Conservation (phyloP, 2,888 invertebrate genomes). For the Vanessa cardui region DNA sequence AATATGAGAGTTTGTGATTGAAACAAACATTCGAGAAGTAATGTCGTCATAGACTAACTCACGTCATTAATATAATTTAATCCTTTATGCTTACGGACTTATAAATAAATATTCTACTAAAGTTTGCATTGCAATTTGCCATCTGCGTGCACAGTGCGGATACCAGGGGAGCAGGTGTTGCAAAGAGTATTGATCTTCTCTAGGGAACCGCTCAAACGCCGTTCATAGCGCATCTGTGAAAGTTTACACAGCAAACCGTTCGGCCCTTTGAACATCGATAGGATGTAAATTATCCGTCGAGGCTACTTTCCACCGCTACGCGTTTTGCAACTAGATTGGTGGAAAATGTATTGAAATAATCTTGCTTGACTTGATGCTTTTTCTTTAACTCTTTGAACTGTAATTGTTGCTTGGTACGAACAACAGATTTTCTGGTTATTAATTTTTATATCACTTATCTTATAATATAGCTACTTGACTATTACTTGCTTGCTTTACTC, state of each 20-base stretch:
- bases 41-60: too few relatives aligned
- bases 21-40: too few relatives aligned
- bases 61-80: too few relatives aligned
- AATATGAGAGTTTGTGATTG: too few relatives aligned
- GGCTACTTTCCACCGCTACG: neutral
- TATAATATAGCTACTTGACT: too few relatives aligned
- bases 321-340: neutral
- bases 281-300: slow-evolving; percentile 40
- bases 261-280: slow-evolving; percentile 56
- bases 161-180: slow-evolving; percentile 52
- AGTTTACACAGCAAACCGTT: slow-evolving; percentile 55
- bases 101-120: neutral
- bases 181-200: slow-evolving; percentile 54
- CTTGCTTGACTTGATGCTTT: too few relatives aligned
- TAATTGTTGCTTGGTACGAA: too few relatives aligned
- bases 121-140: slow-evolving; percentile 6
- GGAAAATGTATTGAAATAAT: neutral
- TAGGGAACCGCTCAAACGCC: slow-evolving; percentile 47
- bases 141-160: slow-evolving; percentile 30
- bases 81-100: too few relatives aligned
- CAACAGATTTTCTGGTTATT: too few relatives aligned
- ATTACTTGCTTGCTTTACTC: too few relatives aligned
- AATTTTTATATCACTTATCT: too few relatives aligned
- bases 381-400: too few relatives aligned
- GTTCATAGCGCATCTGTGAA: slow-evolving; percentile 50